Conservation (phyloP, 1,140 invertebrate genomes). For the Melipona quadrifasciata region DNA sequence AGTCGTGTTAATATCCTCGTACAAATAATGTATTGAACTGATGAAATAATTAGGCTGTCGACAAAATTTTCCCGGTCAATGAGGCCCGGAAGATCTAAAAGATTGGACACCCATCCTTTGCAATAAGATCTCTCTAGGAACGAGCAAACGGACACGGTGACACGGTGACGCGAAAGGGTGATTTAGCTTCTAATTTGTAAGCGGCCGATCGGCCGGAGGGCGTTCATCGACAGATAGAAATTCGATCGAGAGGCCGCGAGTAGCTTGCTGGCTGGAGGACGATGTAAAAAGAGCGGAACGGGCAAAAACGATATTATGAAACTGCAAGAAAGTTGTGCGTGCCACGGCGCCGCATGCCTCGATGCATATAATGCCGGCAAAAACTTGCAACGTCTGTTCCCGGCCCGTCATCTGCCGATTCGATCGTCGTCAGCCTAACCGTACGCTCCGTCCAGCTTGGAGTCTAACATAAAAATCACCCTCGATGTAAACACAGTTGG, state of each 20-base stretch:
- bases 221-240: constrained; percentile 7
- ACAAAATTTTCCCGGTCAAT: too few relatives aligned
- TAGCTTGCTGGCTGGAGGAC: background rate
- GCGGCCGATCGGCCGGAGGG: background rate
- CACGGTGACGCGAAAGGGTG: background rate
- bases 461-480: constrained; percentile 24
- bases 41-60: too few relatives aligned
- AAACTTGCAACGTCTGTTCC: constrained; percentile 55
- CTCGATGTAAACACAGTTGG: background rate
- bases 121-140: constrained; percentile 27
- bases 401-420: constrained; percentile 41
- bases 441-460: background rate
- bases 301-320: constrained; percentile 56
- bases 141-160: background rate
- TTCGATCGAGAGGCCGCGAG: constrained; percentile 37
- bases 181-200: constrained; percentile 17
- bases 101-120: background rate
- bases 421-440: constrained; percentile 17
- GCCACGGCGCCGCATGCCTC: constrained; percentile 42
- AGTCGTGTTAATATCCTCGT: too few relatives aligned
- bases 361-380: constrained; percentile 46
- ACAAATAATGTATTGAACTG: too few relatives aligned
- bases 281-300: constrained; percentile 7
- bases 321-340: constrained; percentile 49
- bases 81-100: too few relatives aligned